Percentiles rank a stretch among this genome's conserved stretches.
Conservation (phyloP, 2,888 invertebrate species). For the Dolichomitus sp. region DNA sequence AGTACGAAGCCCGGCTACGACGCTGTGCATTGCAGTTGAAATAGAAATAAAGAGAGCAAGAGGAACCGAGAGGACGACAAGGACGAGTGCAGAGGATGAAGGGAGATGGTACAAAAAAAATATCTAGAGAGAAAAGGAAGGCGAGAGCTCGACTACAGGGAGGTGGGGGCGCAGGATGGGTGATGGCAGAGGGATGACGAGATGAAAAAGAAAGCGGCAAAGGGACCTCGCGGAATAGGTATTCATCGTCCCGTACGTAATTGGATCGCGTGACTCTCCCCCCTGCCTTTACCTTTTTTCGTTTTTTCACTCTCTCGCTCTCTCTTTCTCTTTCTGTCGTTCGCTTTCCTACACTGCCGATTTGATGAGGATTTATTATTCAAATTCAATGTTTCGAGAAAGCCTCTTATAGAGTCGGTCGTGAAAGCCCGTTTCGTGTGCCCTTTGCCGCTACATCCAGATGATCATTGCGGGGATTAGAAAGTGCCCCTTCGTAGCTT, state of each 20-base stretch:
- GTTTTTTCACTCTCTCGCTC: constrained; percentile 14
- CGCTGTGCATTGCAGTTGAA: constrained; percentile 39
- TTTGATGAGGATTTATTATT: constrained; percentile 81
- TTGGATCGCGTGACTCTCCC: constrained; percentile 76
- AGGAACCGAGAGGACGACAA: constrained; percentile 28
- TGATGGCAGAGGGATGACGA: constrained; percentile 57
- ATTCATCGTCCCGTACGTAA: constrained; percentile 80
- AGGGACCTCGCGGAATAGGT: constrained; percentile 75
- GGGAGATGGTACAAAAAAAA: constrained; percentile 23
- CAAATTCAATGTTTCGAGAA: constrained; percentile 77
- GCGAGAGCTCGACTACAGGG: constrained; percentile 33
- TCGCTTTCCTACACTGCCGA: constrained; percentile 59
- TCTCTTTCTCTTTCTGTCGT: constrained; percentile 14
- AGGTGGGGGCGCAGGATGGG: constrained; percentile 24
- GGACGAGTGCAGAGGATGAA: constrained; percentile 22
- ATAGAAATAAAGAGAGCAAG: constrained; percentile 45
- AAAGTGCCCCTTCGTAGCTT: constrained; percentile 37
- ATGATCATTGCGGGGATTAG: constrained; percentile 56
- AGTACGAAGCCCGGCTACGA: constrained; percentile 38
- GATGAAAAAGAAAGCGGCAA: constrained; percentile 60
- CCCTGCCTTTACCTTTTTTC: constrained; percentile 19
- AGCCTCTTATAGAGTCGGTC: constrained; percentile 70
- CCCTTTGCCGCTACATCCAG: constrained; percentile 64
- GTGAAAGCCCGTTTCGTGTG: constrained; percentile 69
- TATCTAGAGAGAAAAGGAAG: constrained; percentile 37